phyloP scores from a whole-genome alignment of 2,113 vertebrate genomes.

The Fregata magnificens region DNA sequence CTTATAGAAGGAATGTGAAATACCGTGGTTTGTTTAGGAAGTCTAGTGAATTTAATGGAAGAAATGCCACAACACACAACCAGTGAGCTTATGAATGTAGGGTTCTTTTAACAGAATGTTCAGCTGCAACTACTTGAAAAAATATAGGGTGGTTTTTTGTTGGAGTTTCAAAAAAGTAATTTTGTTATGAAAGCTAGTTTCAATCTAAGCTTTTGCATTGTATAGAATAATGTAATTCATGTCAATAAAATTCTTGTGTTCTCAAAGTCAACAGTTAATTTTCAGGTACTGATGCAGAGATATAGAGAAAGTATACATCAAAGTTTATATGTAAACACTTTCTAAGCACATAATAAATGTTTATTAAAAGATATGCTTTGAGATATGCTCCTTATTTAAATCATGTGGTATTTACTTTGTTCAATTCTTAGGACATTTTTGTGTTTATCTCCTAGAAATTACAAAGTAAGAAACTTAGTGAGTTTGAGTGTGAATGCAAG shows the following conservation, averaged over 20 bases:
- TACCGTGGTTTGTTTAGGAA: not conserved
- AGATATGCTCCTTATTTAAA: constrained; percentile 36
- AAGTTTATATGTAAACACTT: constrained; percentile 36
- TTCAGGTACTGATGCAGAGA: constrained; percentile 9
- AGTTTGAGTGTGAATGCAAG: not conserved
- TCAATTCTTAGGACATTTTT: not conserved
- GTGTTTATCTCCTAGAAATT: not conserved
- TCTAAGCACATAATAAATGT: constrained; percentile 18
- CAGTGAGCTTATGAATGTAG: not conserved
- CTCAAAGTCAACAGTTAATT: constrained; percentile 41
- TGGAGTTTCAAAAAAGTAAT: not conserved
- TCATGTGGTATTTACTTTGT: not conserved
- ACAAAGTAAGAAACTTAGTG: not conserved
- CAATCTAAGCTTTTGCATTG: not conserved
- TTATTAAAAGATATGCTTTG: not conserved
- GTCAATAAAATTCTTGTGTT: constrained; percentile 18
- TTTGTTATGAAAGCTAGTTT: not conserved
- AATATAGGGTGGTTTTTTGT: not conserved
- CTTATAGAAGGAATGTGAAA: not conserved
- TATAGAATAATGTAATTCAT: not conserved
- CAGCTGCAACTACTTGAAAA: not conserved
- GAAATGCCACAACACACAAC: not conserved
- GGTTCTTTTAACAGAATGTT: not conserved
- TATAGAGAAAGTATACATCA: not conserved
- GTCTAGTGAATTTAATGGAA: not conserved